These are phyloP conservation scores for Macropodus opercularis DNA, from an alignment of 2,797 vertebrate species.

Conservation along the genomic window DNA sequence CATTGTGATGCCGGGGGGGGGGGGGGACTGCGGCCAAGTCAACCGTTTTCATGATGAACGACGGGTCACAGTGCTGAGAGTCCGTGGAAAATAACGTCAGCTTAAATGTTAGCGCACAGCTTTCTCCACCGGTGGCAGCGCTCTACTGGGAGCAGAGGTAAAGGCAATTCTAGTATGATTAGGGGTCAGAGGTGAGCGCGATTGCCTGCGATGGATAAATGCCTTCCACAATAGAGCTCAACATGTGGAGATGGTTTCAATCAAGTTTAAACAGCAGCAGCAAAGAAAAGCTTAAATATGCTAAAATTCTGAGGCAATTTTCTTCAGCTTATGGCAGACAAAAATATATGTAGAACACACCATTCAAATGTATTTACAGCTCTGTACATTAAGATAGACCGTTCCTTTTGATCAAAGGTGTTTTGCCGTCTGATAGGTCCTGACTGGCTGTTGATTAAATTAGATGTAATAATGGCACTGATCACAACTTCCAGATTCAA, in stretches of 20 bases:
- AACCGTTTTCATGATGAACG: conserved; percentile 72
- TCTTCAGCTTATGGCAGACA: conserved; percentile 75
- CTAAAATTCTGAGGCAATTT: conserved; percentile 78
- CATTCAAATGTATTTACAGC: conserved; percentile 87
- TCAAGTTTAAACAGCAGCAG: conserved; percentile 80
- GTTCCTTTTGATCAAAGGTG: conserved; percentile 68
- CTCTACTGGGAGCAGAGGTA: conserved; percentile 73
- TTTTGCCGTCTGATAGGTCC: conserved; percentile 65
- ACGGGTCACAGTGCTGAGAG: conserved; percentile 79
- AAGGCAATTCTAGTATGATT: conserved; percentile 77
- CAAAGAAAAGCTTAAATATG: conserved; percentile 79
- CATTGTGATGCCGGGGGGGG: conserved; percentile 58
- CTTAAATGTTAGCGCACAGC: conserved; percentile 74
- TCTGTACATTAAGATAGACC: conserved; percentile 83
- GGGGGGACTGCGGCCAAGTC: conserved; percentile 69
- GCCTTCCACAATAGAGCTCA: conserved; percentile 69
- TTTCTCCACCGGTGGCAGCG: conserved; percentile 63
- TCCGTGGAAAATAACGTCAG: conserved; percentile 75
- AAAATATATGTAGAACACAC: conserved; percentile 83
- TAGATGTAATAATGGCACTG: conserved; percentile 80
- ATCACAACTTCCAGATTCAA: conserved; percentile 80
- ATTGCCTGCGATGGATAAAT: conserved; percentile 65
- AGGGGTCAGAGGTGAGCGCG: conserved; percentile 66
- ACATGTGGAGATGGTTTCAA: conserved; percentile 65
- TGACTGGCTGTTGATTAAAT: conserved; percentile 67